Percentiles rank a stretch among this genome's conserved stretches.
phyloP scores from a whole-genome alignment of 2,113 vertebrate genomes.

The Sceloporus tristichus region DNA sequence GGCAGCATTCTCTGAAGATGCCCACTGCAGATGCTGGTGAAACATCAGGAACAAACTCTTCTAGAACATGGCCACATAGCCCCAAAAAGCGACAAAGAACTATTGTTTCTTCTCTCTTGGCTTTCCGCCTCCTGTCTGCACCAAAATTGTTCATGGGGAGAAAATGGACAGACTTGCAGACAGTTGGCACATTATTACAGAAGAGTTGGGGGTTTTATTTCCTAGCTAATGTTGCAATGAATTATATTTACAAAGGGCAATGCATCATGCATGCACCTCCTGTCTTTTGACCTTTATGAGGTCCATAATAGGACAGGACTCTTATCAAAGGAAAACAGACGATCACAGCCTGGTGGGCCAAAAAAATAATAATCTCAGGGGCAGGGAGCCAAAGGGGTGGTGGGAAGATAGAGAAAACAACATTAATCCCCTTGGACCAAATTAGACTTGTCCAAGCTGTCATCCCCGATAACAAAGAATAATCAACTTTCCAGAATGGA shows the following conservation, averaged over 20 bases:
- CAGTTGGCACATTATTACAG: background rate
- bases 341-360: background rate
- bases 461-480: background rate
- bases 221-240: background rate
- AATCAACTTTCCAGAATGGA: background rate
- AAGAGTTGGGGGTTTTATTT: background rate
- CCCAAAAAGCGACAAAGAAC: no score
- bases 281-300: background rate
- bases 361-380: background rate
- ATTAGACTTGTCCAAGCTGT: background rate
- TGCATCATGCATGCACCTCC: background rate
- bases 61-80: no score
- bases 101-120: background rate
- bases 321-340: background rate
- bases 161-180: background rate
- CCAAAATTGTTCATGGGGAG: background rate
- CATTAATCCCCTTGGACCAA: background rate
- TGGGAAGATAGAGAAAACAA: accelerated
- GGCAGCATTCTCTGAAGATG: no score
- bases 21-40: no score
- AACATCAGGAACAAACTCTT: no score
- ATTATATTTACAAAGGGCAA: background rate
- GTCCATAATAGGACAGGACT: background rate
- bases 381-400: background rate
- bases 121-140: background rate